Conservation (phyloP, 2,113 vertebrate genomes). For the Emydura subglobosa region DNA sequence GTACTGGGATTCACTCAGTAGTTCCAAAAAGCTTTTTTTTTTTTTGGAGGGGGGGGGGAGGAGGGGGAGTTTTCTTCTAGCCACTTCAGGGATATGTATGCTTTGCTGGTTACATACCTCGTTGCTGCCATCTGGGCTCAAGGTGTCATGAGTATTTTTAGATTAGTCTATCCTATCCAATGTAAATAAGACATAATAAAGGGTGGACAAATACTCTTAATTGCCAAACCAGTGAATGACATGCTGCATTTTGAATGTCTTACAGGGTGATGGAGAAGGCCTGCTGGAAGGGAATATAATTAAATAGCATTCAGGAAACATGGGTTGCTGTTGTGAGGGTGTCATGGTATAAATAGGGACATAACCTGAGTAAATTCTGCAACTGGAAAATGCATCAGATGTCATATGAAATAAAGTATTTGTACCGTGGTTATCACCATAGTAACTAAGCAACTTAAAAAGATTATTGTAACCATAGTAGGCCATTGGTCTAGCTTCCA, state of each 20-base stretch:
- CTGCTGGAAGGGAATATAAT: background rate
- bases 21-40: background rate
- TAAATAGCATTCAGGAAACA: background rate
- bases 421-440: background rate
- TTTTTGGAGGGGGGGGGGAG: too few relatives aligned
- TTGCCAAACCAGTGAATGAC: background rate
- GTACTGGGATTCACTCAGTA: background rate
- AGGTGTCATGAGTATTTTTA: background rate
- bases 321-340: background rate
- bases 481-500: background rate
- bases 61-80: background rate
- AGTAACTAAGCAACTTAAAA: background rate
- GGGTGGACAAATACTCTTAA: background rate
- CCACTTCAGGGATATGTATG: background rate
- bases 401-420: background rate
- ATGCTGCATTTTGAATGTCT: background rate
- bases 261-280: background rate
- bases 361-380: background rate
- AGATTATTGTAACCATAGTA: background rate
- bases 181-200: background rate
- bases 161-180: background rate
- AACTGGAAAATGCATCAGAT: background rate
- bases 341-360: background rate
- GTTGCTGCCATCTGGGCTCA: background rate
- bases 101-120: background rate